These are phyloP conservation scores for Neomonachus schauinslandi DNA, from an alignment of 2,113 vertebrate genomes.

Conservation along the genomic window DNA sequence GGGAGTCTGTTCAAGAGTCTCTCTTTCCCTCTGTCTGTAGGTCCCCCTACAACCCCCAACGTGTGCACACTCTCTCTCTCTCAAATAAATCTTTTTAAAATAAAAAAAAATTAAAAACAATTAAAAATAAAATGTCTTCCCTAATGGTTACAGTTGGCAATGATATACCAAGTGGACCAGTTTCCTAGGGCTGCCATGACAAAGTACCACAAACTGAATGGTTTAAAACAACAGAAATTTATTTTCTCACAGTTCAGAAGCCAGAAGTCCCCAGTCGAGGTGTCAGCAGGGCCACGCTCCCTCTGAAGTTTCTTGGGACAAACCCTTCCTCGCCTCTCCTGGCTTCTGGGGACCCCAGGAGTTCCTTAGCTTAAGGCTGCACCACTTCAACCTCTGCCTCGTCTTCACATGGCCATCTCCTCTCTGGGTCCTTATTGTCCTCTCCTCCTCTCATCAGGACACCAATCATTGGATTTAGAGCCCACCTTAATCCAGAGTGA, in stretches of 20 bases:
- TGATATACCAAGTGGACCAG: background rate
- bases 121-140: background rate
- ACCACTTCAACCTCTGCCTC: background rate
- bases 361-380: background rate
- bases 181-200: background rate
- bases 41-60: background rate
- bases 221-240: background rate
- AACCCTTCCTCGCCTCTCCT: background rate
- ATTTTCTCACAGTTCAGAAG: background rate
- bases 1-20: background rate
- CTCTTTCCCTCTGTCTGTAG: background rate
- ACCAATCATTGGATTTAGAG: background rate
- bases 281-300: background rate
- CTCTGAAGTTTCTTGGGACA: background rate
- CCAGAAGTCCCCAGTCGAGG: background rate
- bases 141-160: background rate
- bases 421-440: background rate
- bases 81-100: background rate
- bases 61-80: too few species aligned
- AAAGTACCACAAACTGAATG: background rate
- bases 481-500: background rate
- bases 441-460: background rate
- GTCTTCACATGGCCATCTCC: background rate
- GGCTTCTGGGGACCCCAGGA: background rate
- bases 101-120: background rate